Base-by-base conservation (phyloP, 2,797 vertebrate genomes). In the Sebastes cheni region DNA sequence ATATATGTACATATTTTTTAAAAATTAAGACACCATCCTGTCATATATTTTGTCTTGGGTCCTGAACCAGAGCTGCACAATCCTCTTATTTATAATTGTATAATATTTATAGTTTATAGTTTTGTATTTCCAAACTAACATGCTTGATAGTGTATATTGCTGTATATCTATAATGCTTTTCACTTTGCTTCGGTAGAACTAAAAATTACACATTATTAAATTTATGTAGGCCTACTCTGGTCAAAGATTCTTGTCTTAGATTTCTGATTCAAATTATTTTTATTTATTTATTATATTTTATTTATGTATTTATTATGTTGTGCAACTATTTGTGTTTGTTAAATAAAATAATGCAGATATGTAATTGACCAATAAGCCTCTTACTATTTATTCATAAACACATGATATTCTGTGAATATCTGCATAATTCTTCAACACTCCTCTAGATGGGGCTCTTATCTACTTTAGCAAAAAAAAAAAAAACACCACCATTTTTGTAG, bases 401-500 rank as follows among this genome's bases (percentile, higher is more conserved):
- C 18, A 8, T 46, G 1, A 34, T 27, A 1, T 4, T 52, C 18
- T 16, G 18, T 60, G 7, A 72, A 54, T 39, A 52, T 23, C 11
- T 29, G 8, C 0, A 16, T 77, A 18, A 56, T 16, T 27, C 42
- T 60, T 27, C 5, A 42, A 23, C 4, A 42, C 3, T 55, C 20
- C 32, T 64, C 58, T 29, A 30, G 22, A n/a, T 39, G 56, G 29
- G 4, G 30, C 5, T 46, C 64, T 60, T 32, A 4, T 25, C 10
- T 34, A 8, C 23, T 25, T 18, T 4, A 32, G 10, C 27, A 18
- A 18, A 7, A 52, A 25, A 3, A 25, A 3, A 3, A 8, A 9
- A 25, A 56, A 6, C 20, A 1, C 34, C 58, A 9, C 52, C 74
- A 77, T 87, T 14, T 78, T 77, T 84, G 85, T 86, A 85, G 88